A percentile compares a stretch with the other conserved stretches of the same genome.
phyloP scores from a whole-genome alignment of 2,113 vertebrate genomes.

The rat (Rattus norvegicus) region DNA sequence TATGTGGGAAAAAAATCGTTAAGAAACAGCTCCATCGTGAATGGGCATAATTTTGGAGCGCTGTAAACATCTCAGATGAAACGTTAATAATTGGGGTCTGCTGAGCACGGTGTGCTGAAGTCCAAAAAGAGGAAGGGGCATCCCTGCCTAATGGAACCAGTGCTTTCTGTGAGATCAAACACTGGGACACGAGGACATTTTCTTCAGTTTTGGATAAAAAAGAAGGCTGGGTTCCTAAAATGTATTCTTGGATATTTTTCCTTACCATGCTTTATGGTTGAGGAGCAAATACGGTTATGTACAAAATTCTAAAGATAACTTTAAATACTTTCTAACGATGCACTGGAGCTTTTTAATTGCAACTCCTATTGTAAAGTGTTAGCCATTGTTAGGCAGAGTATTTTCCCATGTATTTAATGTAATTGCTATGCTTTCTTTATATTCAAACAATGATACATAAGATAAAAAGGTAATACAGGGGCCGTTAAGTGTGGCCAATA shows the following conservation, averaged over 20 bases:
- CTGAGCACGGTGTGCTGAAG: not conserved
- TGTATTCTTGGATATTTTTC: not conserved
- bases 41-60: not conserved
- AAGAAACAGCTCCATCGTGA: slow-evolving; percentile 1
- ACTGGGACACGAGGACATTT: not conserved
- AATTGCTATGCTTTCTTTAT: slow-evolving; percentile 25
- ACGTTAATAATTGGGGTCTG: not conserved
- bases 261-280: not conserved
- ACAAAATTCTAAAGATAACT: slow-evolving; percentile 15
- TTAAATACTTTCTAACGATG: not conserved
- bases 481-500: not conserved
- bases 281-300: not conserved
- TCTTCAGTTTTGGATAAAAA: not conserved
- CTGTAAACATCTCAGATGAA: slow-evolving; percentile 37
- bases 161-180: not conserved
- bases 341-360: not conserved
- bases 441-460: slow-evolving; percentile 15
- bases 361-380: not conserved
- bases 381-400: not conserved
- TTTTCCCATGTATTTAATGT: not conserved
- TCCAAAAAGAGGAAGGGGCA: not conserved
- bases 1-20: not conserved
- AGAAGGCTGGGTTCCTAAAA: slow-evolving; percentile 13
- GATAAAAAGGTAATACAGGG: slow-evolving; percentile 20
- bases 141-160: not conserved